Evolutionary conservation across 2,888 invertebrate species (phyloP).

Genomic region (Drosophila koepferae): DNA sequence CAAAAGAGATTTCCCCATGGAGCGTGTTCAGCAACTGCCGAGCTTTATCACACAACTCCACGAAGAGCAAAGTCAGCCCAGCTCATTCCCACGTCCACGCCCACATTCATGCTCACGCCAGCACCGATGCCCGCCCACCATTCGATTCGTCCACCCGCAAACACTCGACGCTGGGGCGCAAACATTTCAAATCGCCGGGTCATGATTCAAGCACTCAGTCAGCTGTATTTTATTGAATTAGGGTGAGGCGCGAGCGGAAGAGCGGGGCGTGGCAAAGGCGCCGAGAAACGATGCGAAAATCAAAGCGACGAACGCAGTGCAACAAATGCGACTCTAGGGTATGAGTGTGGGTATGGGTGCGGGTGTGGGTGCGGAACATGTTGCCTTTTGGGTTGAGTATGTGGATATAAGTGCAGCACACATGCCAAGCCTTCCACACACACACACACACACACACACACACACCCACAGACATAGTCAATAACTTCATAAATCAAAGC

Average conservation of each 20-base stretch:
- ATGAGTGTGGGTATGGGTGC: no score
- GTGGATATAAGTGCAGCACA: conserved; percentile 35
- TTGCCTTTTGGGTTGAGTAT: conserved; percentile 12
- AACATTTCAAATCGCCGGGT: conserved; percentile 78
- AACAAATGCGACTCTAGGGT: conserved; percentile 71
- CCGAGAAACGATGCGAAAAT: conserved; percentile 13
- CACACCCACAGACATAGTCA: conserved; percentile 32
- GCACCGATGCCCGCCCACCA: background rate
- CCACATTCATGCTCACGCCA: background rate
- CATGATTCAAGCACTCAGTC: conserved; percentile 79
- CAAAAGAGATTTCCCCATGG: conserved; percentile 72
- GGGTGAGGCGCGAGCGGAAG: conserved; percentile 33
- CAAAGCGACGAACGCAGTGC: conserved; percentile 35
- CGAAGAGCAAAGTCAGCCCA: background rate
- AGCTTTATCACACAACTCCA: conserved; percentile 40
- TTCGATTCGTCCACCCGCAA: conserved; percentile 12
- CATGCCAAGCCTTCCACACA: conserved; percentile 4
- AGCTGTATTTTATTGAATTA: conserved; percentile 80
- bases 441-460: conserved; percentile 13
- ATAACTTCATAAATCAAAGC: conserved; percentile 81
- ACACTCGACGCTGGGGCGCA: conserved; percentile 50
- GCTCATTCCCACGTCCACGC: background rate
- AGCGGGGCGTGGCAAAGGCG: background rate
- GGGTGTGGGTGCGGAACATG: background rate
- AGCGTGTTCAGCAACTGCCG: conserved; percentile 70